Evolutionary conservation across 2,797 vertebrate species (phyloP).

Genomic region (Yasuhikotakia modesta): DNA sequence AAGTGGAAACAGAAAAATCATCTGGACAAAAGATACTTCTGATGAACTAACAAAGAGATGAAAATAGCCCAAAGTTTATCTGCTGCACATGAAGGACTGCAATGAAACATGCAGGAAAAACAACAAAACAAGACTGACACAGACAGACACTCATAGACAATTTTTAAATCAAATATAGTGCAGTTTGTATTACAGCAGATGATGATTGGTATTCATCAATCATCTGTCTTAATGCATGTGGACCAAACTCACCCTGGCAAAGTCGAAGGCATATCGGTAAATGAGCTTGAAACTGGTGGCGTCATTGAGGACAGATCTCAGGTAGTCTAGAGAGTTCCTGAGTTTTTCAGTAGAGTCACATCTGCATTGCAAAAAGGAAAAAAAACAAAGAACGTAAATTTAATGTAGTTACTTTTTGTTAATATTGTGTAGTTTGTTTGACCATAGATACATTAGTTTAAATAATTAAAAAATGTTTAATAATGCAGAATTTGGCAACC

Average conservation of each 20-base stretch:
- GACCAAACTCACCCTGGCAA: conserved; percentile 90
- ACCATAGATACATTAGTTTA: too few species aligned
- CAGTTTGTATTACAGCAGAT: background rate
- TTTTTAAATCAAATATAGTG: background rate
- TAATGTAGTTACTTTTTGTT: too few species aligned
- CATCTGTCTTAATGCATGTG: background rate
- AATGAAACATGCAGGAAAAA: background rate
- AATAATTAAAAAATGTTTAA: too few species aligned
- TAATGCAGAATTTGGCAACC: too few species aligned
- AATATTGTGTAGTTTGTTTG: too few species aligned
- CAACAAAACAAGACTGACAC: background rate
- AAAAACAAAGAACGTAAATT: background rate
- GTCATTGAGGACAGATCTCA: conserved; percentile 97
- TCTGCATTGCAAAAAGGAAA: conserved; percentile 68
- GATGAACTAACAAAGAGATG: conserved; percentile 41
- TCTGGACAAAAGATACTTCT: conserved; percentile 33
- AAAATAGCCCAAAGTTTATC: conserved; percentile 31
- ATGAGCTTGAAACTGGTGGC: conserved; percentile 99
- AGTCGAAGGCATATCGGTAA: conserved; percentile 99
- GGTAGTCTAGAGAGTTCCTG: conserved; percentile 96
- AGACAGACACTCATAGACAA: conserved; percentile 8
- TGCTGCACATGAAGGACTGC: conserved; percentile 3
- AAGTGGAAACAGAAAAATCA: conserved; percentile 33
- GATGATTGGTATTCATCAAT: conserved; percentile 9
- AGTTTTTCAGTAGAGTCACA: conserved; percentile 97